Conservation (phyloP, 2,113 vertebrate species). For the Callithrix jacchus region DNA sequence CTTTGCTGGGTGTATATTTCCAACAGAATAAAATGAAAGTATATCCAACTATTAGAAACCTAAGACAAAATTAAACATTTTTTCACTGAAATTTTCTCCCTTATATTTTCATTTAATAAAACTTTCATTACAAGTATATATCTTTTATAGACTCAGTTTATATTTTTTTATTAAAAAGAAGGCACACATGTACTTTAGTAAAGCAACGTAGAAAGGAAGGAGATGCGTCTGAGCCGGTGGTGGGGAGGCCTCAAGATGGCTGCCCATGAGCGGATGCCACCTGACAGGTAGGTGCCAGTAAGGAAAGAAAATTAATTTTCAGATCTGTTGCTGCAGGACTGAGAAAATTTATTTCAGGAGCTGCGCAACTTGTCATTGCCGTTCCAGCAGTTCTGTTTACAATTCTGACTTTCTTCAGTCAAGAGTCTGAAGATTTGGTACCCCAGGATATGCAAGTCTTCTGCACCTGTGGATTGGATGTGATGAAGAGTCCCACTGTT, state of each 20-base stretch:
- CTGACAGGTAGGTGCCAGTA: neutral
- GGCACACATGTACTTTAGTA: neutral
- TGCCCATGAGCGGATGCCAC: neutral
- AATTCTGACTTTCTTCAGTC: neutral
- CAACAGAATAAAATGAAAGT: neutral
- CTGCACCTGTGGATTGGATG: neutral
- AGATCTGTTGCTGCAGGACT: neutral
- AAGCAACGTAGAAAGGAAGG: accelerated
- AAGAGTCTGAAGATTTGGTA: slow-evolving; percentile 4
- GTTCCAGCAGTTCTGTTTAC: neutral
- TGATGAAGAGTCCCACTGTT: slow-evolving; percentile 60
- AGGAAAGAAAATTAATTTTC: neutral
- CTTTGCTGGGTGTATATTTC: neutral
- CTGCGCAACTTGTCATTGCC: neutral
- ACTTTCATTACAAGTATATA: neutral
- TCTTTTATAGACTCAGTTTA: neutral
- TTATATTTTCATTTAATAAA: neutral
- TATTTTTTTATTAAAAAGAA: neutral
- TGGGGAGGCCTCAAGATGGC: neutral
- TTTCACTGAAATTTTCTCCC: neutral
- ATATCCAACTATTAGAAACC: neutral
- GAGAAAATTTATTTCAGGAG: neutral
- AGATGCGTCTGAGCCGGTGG: accelerated
- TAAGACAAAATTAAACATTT: neutral
- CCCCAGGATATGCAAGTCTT: neutral